Percentiles rank a stretch among this genome's conserved stretches.
These are phyloP conservation scores for Desmodus rotundus DNA, from an alignment of 2,113 vertebrate species.

Conservation along the genomic window DNA sequence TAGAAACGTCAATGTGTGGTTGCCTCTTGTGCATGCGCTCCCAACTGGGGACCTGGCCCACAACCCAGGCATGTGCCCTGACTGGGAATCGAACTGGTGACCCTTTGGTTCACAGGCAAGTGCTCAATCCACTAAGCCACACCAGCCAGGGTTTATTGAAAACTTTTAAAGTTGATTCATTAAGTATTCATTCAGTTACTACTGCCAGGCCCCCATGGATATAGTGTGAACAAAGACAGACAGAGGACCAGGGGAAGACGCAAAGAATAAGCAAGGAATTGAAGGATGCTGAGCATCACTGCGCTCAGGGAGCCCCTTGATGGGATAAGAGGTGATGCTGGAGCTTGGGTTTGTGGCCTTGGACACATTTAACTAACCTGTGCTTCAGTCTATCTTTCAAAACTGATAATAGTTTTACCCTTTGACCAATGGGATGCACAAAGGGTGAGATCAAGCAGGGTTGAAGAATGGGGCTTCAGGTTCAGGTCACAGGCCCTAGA, in stretches of 20 bases:
- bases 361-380: neutral
- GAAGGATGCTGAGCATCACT: neutral
- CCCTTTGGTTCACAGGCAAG: too few species aligned
- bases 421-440: neutral
- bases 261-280: conserved; percentile 20
- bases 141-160: neutral
- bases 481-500: neutral
- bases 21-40: too few species aligned
- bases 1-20: too few species aligned
- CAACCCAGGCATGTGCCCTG: too few species aligned
- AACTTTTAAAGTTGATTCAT: neutral
- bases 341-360: neutral
- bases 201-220: neutral
- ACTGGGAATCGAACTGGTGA: too few species aligned
- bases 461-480: neutral
- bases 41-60: too few species aligned
- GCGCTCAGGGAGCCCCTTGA: neutral
- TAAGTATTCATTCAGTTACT: conserved; percentile 39
- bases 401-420: neutral
- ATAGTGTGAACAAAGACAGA: conserved; percentile 4
- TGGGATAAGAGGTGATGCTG: neutral
- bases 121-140: too few species aligned
- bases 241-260: neutral
- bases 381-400: conserved; percentile 32
- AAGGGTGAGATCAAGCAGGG: neutral